Evolutionary conservation across 1,140 invertebrate species (phyloP).

Genomic region (Ephestia elutella): DNA sequence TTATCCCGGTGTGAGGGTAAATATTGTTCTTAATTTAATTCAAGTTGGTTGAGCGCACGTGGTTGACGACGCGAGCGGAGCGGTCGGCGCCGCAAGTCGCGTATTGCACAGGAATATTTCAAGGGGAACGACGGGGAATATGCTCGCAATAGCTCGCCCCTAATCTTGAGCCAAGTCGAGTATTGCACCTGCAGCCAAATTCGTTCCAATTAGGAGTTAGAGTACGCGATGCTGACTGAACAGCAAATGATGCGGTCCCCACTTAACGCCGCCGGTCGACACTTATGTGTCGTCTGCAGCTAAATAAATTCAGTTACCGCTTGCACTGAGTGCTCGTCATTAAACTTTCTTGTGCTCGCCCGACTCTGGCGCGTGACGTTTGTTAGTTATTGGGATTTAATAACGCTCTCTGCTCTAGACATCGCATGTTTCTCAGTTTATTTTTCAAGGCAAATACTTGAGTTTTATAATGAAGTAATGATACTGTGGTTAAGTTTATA

Average conservation of each 20-base stretch:
- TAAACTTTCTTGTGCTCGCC: constrained; percentile 64
- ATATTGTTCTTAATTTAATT: constrained; percentile 75
- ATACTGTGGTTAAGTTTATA: neutral
- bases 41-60: constrained; percentile 59
- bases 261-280: constrained; percentile 54
- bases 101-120: constrained; percentile 65
- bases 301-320: constrained; percentile 65
- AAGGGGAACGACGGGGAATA: constrained; percentile 55
- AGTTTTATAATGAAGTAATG: neutral
- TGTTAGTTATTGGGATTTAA: constrained; percentile 54
- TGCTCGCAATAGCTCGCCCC: constrained; percentile 62
- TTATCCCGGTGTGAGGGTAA: constrained; percentile 61
- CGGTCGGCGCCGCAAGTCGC: constrained; percentile 52
- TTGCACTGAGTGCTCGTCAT: constrained; percentile 54
- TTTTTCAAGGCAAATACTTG: neutral
- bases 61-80: constrained; percentile 34
- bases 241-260: constrained; percentile 70
- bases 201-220: constrained; percentile 72
- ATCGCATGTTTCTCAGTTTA: constrained; percentile 24
- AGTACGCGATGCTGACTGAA: constrained; percentile 64
- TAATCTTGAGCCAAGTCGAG: constrained; percentile 71
- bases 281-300: constrained; percentile 55
- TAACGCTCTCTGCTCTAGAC: constrained; percentile 32
- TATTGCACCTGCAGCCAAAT: constrained; percentile 72
- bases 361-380: constrained; percentile 36